Evolutionary conservation across 2,113 vertebrate genomes (phyloP), one percentile per base, ranked within the genome.

Genomic region (Chamaetylas fuelleborni): DNA sequence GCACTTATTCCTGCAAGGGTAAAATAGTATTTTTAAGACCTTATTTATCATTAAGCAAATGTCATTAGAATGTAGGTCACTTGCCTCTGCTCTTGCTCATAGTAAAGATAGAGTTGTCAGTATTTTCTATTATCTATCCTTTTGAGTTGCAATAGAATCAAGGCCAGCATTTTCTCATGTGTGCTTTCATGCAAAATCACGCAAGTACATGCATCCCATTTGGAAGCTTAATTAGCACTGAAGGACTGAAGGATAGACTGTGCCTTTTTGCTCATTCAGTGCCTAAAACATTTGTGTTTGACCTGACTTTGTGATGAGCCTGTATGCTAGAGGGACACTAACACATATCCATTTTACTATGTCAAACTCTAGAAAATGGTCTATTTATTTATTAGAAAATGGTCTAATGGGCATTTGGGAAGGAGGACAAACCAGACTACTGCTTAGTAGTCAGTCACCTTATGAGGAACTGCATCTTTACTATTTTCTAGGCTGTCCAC

Each of bases 31-130:
- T 87, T 85, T 82, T 36, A 89, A 73, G 36, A 69, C 36, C 33
- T 54, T 77, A 53, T 72, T 87, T 95, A 90, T 95, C 78, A 33
- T 76, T 90, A 69, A 90, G 47, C 20, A 92, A 82, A 60, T 81
- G 60, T 64, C 65, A 38, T 81, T 84, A 64, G 22, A 79, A 57
- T 47, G 33, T 64, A 71, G 29, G 54, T 76, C 28, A 13, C 43
- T 84, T 91, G 77, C 24, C 26, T 86, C 54, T 90, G 40, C 62
- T 91, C 45, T 91, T 72, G 40, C 29, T 82, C 2, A 2, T 50
- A 57, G 40, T 38, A 58, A 73, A 88, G 80, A 62, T 58, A 72
- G 14, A 26, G 19, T 87, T 89, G 29, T 73, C 80, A 62, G 8
- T 80, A 64, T 91, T 92, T 93, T 76, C 64, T 62, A 5, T 58